Base-by-base conservation (phyloP, 64 coral and sea anemone genomes). In the Stichodactyla mertensii region DNA sequence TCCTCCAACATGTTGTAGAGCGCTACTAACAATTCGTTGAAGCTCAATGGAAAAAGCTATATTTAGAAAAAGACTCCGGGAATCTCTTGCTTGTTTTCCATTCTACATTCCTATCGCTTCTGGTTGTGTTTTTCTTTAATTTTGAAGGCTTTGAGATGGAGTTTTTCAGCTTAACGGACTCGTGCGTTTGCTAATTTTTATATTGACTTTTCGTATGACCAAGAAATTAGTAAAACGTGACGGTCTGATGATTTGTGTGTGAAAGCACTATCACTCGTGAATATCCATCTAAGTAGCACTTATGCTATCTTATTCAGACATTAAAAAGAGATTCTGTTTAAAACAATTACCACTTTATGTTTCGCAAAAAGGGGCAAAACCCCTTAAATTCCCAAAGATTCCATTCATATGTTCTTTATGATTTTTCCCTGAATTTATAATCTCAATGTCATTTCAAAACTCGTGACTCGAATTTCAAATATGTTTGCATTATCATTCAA, bases 201-300 rank as follows among this genome's bases (percentile, higher is more conserved):
- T 70, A 24, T 23, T 70, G 20, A 7, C 6, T 26, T 8, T 31
- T 36, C 69, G 69, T 74, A 1, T 0, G 6, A 74, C 27, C 69
- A 74, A 74, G 69, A 74, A 74, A 74, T 10, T 74, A 36, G 22
- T 27, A 13, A 23, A 74, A 74, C 69, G 69, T 74, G 69, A 74
- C 69, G 69, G 69, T 74, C 69, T 74, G 24, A 11, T 74, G 69
- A 74, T 23, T 74, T 31, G 69, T 74, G 69, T 74, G 69, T 74
- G 69, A 27, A 74, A 74, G 12, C 69, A 58, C 69, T 31, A 13
- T 11, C 24, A 74, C 69, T 74, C 24, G 22, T 27, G 69, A 74
- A 74, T 27, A 69, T n/a, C 4, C 11, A 9, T 1, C 7, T 11
- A 31, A 74, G 69, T 66, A 19, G 7, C 10, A 74, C 69, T 66